phyloP scores from a whole-genome alignment of 2,113 vertebrate species.

The Sceloporus tristichus region DNA sequence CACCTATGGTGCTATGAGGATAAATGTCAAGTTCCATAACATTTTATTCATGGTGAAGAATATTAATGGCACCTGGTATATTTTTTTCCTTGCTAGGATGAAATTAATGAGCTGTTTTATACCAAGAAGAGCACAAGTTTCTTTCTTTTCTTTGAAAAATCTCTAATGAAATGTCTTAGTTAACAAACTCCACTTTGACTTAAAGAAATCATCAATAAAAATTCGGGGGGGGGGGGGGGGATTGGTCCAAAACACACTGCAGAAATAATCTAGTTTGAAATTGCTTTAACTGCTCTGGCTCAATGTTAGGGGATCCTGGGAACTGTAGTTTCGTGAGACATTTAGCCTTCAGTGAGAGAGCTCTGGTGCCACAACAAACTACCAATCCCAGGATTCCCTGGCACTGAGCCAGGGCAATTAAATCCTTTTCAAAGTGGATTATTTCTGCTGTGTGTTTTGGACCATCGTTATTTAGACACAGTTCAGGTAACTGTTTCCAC shows the following conservation, averaged over 20 bases:
- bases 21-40: constrained; percentile 39
- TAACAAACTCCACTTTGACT: not conserved
- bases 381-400: too few species aligned
- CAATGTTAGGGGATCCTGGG: too few species aligned
- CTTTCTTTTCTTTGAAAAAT: not conserved
- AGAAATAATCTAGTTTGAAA: too few species aligned
- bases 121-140: not conserved
- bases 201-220: not conserved
- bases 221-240: not conserved
- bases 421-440: too few species aligned
- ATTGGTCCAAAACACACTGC: too few species aligned
- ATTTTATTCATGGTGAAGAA: constrained; percentile 43
- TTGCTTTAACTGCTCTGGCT: too few species aligned
- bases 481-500: not conserved
- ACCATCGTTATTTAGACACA: not conserved
- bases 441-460: too few species aligned
- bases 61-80: constrained; percentile 24
- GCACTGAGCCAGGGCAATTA: too few species aligned
- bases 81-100: not conserved
- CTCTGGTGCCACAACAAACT: too few species aligned
- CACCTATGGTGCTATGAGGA: constrained; percentile 45
- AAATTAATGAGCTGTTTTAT: constrained; percentile 25
- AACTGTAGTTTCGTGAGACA: too few species aligned
- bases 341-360: too few species aligned
- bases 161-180: constrained; percentile 8